phyloP scores from a whole-genome alignment of 2,888 invertebrate species.

The Uropetala carovei region DNA sequence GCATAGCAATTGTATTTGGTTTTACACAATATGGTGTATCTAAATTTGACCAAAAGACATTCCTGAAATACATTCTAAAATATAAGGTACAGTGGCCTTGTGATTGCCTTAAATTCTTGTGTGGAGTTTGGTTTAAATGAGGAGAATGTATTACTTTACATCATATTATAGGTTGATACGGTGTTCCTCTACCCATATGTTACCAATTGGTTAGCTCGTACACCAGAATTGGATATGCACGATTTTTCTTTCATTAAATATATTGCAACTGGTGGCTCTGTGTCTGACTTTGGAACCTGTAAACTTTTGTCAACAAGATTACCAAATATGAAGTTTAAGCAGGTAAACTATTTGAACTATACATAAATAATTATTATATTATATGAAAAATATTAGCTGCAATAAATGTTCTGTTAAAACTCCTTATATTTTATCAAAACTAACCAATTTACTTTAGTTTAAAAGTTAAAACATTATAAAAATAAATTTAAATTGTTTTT shows the following conservation, averaged over 20 bases:
- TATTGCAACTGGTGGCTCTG: conserved; percentile 26
- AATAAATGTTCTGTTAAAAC: no score
- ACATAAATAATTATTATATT: neutral
- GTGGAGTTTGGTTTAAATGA: neutral
- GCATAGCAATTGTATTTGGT: neutral
- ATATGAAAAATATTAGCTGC: no score
- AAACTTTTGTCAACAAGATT: neutral
- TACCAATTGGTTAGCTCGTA: conserved; percentile 30
- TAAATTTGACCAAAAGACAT: conserved; percentile 41
- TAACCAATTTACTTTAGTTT: no score
- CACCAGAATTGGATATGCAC: neutral
- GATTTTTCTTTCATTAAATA: conserved; percentile 47
- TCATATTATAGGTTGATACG: conserved; percentile 1
- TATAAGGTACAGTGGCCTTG: conserved; percentile 22
- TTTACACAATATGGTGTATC: neutral
- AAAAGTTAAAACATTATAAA: no score
- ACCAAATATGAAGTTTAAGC: neutral
- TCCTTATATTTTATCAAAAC: no score
- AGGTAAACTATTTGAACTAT: neutral
- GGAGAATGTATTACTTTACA: neutral
- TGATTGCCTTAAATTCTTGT: no score
- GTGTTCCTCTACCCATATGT: conserved; percentile 54
- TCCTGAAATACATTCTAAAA: conserved; percentile 36
- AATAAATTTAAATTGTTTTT: no score
- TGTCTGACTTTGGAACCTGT: conserved; percentile 10